Conservation (phyloP, 2,113 vertebrate genomes). For the Tupaia tana region DNA sequence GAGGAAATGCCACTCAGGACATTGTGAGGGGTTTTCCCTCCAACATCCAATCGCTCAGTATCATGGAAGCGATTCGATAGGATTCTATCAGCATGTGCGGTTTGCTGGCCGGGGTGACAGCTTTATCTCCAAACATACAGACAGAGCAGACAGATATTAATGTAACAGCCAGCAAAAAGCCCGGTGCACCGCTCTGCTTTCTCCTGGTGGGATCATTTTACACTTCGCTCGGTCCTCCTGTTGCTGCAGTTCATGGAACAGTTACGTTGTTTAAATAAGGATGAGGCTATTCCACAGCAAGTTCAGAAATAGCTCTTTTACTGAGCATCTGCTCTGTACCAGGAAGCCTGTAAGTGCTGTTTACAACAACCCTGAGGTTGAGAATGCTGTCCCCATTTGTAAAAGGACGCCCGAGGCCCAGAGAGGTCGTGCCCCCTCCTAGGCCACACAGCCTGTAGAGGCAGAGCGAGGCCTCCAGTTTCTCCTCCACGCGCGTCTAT, state of each 20-base stretch:
- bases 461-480: accelerated
- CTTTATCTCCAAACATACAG: background rate
- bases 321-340: accelerated
- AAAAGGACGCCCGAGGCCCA: background rate
- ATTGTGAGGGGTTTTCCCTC: accelerated
- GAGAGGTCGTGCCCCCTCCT: background rate
- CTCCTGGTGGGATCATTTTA: background rate
- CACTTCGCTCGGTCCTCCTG: background rate
- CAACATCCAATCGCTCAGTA: background rate
- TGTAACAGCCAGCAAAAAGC: background rate
- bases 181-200: accelerated
- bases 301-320: background rate
- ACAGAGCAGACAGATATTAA: background rate
- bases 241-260: background rate
- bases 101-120: accelerated
- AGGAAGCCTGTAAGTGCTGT: too few species aligned
- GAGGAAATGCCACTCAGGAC: slow-evolving; percentile 30
- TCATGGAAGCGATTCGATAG: background rate
- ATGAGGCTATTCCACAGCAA: background rate
- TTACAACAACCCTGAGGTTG: accelerated
- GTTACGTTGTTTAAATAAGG: background rate
- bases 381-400: background rate
- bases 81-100: background rate
- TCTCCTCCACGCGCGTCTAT: accelerated
- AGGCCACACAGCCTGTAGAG: background rate